Evolutionary conservation across 2,888 invertebrate species (phyloP).

Genomic region (Isoperla grammatica): DNA sequence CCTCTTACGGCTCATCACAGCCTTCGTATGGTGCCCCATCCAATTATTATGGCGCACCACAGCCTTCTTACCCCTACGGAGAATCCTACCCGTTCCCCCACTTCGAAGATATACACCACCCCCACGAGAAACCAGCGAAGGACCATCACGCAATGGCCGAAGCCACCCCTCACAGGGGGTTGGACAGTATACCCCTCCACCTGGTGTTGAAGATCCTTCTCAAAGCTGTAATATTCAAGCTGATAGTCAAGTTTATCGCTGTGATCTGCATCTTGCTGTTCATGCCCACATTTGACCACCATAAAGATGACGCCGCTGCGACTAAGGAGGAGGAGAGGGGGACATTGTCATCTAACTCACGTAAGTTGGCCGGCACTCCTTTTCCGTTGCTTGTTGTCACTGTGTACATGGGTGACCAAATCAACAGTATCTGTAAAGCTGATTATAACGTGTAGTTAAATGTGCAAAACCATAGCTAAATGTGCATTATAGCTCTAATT

Average conservation of each 20-base stretch:
- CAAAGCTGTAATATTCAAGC: slow-evolving; percentile 73
- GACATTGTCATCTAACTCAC: slow-evolving; percentile 18
- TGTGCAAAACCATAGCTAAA: background rate
- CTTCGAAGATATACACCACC: no score
- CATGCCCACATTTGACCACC: slow-evolving; percentile 60
- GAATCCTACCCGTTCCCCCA: background rate
- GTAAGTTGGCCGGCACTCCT: background rate
- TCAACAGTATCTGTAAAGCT: no score
- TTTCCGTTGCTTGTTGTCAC: no score
- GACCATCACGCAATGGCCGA: no score
- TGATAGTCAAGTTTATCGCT: slow-evolving; percentile 73
- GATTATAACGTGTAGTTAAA: background rate
- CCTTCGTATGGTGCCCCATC: slow-evolving; percentile 47
- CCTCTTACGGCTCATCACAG: slow-evolving; percentile 7
- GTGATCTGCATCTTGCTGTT: slow-evolving; percentile 69
- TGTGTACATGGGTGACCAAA: no score
- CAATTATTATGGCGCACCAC: slow-evolving; percentile 38
- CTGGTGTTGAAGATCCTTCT: slow-evolving; percentile 56
- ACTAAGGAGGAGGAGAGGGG: slow-evolving; percentile 36
- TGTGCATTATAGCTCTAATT: no score
- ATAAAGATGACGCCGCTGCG: slow-evolving; percentile 39
- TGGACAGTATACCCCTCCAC: slow-evolving; percentile 22
- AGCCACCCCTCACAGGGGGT: background rate
- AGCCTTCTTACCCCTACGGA: slow-evolving; percentile 2
- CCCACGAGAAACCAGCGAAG: no score